These are phyloP conservation scores for Garra rufa DNA, from an alignment of 2,113 vertebrate genomes.

Conservation along the genomic window DNA sequence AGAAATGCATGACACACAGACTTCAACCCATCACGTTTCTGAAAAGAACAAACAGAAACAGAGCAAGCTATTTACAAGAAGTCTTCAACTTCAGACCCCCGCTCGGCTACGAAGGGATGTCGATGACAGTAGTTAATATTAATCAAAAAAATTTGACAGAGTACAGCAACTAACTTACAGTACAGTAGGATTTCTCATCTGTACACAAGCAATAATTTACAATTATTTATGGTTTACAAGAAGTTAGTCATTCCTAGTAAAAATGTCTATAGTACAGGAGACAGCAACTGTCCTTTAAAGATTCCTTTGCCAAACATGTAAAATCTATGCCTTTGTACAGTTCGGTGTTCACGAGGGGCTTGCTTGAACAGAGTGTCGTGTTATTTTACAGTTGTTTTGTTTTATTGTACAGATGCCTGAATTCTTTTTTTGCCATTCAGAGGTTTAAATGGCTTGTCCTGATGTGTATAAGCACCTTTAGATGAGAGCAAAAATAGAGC, in stretches of 20 bases:
- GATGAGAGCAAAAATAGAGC: conserved; percentile 31
- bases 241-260: conserved; percentile 31
- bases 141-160: conserved; percentile 26
- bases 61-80: conserved; percentile 41
- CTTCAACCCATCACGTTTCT: conserved; percentile 22
- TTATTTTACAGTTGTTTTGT: conserved; percentile 51
- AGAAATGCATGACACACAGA: conserved; percentile 20
- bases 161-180: conserved; percentile 46
- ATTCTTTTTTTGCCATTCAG: conserved; percentile 34
- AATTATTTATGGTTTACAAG: conserved; percentile 25
- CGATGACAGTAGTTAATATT: conserved; percentile 43
- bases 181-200: conserved; percentile 36
- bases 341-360: conserved; percentile 22
- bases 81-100: conserved; percentile 12
- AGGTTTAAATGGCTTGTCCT: conserved; percentile 49
- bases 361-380: conserved; percentile 17
- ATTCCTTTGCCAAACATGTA: conserved; percentile 34
- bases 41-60: conserved; percentile 34
- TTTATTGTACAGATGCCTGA: conserved; percentile 50
- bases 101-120: not conserved
- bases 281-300: conserved; percentile 20
- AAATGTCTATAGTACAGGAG: conserved; percentile 47
- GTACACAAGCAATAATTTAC: conserved; percentile 49
- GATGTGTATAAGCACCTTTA: conserved; percentile 55
- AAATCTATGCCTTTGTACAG: conserved; percentile 52